A percentile compares a stretch with the other conserved stretches of the same genome.
phyloP scores from a whole-genome alignment of 2,888 invertebrate genomes.

The Nebria brevicollis region DNA sequence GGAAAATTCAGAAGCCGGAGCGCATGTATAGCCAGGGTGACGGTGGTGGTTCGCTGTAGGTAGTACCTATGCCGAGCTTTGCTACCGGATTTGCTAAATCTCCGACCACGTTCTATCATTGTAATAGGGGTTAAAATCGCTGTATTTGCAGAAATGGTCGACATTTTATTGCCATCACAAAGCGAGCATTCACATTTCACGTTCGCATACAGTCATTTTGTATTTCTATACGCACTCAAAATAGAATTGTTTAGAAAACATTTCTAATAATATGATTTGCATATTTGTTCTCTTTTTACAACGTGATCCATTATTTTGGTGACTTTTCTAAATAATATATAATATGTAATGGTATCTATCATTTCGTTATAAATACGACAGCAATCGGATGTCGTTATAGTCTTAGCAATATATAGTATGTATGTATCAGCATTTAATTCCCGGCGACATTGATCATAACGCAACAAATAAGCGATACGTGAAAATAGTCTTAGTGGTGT shows the following conservation, averaged over 20 bases:
- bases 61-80: slow-evolving; percentile 48
- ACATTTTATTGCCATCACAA: slow-evolving; percentile 22
- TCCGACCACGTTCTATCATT: slow-evolving; percentile 59
- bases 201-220: not conserved
- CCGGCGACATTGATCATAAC: slow-evolving; percentile 13
- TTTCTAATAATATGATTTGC: too few relatives aligned
- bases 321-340: not conserved
- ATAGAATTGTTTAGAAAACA: too few relatives aligned
- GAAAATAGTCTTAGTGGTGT: not conserved
- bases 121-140: slow-evolving; percentile 60
- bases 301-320: not conserved
- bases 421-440: slow-evolving; percentile 14
- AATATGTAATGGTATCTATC: not conserved
- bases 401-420: not conserved
- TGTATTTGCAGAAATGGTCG: slow-evolving; percentile 58
- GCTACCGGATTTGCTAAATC: slow-evolving; percentile 58
- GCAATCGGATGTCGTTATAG: not conserved
- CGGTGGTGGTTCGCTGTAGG: slow-evolving; percentile 31
- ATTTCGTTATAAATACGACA: not conserved
- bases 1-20: slow-evolving; percentile 60
- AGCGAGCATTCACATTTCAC: slow-evolving; percentile 2
- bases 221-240: too few relatives aligned
- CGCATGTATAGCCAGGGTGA: slow-evolving; percentile 47
- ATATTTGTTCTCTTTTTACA: too few relatives aligned
- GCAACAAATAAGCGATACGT: slow-evolving; percentile 7